Conservation (phyloP, 53 echinoderm and acorn worm species). For the Mesocentrotus franciscanus region DNA sequence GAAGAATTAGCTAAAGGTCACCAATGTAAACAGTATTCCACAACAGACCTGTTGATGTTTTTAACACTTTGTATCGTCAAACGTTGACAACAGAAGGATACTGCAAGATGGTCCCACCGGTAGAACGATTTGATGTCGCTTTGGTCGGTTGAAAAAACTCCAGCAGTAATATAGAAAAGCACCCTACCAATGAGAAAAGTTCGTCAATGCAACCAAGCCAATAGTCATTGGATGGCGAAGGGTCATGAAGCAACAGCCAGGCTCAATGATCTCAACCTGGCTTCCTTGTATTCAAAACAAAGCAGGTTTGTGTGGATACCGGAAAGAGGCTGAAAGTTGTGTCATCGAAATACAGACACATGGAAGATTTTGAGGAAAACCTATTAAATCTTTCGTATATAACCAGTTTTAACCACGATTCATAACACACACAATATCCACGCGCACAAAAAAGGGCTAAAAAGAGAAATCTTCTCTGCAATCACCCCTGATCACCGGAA, state of each 20-base stretch:
- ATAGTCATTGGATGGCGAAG: not conserved
- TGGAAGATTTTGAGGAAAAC: not conserved
- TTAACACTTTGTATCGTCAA: not conserved
- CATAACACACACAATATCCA: too few relatives aligned
- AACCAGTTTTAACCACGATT: not conserved
- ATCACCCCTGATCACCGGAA: too few relatives aligned
- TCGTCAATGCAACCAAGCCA: not conserved
- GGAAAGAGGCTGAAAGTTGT: not conserved
- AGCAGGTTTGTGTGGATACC: not conserved
- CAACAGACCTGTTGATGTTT: not conserved
- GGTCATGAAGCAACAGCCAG: not conserved
- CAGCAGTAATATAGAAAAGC: not conserved
- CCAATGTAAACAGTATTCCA: not conserved
- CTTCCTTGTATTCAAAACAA: constrained; percentile 29
- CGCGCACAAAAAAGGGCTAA: too few relatives aligned
- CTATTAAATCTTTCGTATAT: not conserved
- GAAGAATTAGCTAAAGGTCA: not conserved
- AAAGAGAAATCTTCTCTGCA: too few relatives aligned
- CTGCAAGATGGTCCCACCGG: not conserved
- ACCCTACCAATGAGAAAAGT: constrained; percentile 4
- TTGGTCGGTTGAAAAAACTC: not conserved
- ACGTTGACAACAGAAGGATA: not conserved
- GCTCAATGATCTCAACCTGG: constrained; percentile 23
- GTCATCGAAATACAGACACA: not conserved
- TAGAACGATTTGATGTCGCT: not conserved